Conservation (phyloP, 2,113 vertebrate species). For the Ascaphus truei region DNA sequence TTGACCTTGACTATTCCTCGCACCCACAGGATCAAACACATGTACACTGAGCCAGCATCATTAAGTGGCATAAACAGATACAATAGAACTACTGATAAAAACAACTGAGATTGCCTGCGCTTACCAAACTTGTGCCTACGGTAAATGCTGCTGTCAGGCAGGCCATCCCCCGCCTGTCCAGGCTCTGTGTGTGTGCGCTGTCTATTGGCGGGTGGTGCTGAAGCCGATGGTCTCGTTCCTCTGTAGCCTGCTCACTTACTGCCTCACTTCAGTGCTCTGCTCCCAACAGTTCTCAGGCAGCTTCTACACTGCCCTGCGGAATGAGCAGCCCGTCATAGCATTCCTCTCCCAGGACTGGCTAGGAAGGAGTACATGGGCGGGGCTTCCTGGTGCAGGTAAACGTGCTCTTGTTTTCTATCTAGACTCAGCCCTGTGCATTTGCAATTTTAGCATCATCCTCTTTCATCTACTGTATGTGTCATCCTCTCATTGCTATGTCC, state of each 20-base stretch:
- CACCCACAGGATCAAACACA: no score
- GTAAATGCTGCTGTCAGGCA: conserved; percentile 69
- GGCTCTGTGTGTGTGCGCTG: background rate
- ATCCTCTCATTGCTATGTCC: background rate
- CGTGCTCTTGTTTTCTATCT: conserved; percentile 53
- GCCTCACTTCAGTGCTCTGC: background rate
- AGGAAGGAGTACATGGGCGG: background rate
- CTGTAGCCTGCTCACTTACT: background rate
- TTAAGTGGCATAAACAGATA: background rate
- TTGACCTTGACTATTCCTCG: no score
- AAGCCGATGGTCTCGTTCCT: background rate
- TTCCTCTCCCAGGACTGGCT: conserved; percentile 1
- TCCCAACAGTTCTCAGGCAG: background rate
- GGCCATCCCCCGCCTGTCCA: conserved; percentile 57
- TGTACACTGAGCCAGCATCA: no score
- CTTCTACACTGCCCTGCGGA: conserved; percentile 17
- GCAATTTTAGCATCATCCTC: rapidly evolving
- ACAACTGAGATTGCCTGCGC: conserved; percentile 7
- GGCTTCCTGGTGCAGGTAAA: conserved; percentile 33
- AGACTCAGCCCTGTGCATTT: background rate
- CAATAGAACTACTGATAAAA: no score
- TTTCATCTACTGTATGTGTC: background rate
- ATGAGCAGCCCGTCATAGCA: background rate
- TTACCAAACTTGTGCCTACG: conserved; percentile 61
- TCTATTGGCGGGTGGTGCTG: conserved; percentile 9